Percentiles rank a stretch among this genome's conserved stretches.
Conservation (phyloP, 2,888 invertebrate species). For the Nasonia oneida region DNA sequence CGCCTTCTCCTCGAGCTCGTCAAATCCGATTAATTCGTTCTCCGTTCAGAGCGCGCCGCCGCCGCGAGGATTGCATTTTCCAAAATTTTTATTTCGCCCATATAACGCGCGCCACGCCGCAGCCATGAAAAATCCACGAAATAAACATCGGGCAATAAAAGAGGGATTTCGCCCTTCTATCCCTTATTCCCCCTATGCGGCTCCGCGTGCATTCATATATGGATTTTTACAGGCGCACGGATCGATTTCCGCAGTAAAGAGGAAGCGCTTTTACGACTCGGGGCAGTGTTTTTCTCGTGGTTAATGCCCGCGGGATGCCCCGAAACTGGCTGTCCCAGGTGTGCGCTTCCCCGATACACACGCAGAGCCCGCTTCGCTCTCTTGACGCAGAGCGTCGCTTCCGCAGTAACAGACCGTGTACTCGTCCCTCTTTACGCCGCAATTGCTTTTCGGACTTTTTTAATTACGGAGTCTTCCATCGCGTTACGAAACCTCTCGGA, state of each 20-base stretch:
- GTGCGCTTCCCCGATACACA: neutral
- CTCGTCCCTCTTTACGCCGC: no score
- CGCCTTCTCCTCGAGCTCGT: neutral
- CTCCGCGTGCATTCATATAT: neutral
- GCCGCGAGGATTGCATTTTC: slow-evolving; percentile 24
- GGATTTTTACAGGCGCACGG: slow-evolving; percentile 34
- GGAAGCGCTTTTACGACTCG: slow-evolving; percentile 10
- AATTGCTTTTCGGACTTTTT: no score
- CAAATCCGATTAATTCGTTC: slow-evolving; percentile 55
- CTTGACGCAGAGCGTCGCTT: no score
- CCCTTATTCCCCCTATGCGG: neutral
- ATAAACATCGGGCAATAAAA: slow-evolving; percentile 48
- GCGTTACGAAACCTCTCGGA: neutral
- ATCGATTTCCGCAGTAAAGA: slow-evolving; percentile 16
- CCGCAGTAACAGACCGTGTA: no score
- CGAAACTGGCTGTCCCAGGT: neutral
- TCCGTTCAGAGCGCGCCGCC: neutral
- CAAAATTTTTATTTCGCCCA: slow-evolving; percentile 45
- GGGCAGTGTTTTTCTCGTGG: neutral
- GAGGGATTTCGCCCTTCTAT: neutral
- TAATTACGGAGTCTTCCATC: neutral
- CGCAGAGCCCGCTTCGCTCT: no score
- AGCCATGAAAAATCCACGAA: slow-evolving; percentile 37
- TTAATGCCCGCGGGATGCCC: neutral
- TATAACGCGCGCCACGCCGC: neutral